Evolutionary conservation across 2,888 invertebrate species (phyloP).

Genomic region (Prenolepis imparis): DNA sequence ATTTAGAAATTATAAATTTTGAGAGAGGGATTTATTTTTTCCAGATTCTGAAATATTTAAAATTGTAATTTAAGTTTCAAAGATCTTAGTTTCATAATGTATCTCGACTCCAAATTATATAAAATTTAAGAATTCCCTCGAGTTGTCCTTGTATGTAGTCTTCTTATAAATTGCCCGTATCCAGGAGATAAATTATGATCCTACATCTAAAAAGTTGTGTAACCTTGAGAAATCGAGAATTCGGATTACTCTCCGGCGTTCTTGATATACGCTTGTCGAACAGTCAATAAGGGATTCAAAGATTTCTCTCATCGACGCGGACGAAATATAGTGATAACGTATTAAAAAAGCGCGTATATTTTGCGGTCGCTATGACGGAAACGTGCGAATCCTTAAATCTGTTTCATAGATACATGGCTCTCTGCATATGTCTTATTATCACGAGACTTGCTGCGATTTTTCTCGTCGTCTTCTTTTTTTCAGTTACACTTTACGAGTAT

Average conservation of each 20-base stretch:
- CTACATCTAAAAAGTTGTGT: neutral
- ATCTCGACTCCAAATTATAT: neutral
- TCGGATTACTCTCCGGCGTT: neutral
- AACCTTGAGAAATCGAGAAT: neutral
- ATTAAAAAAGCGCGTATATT: neutral
- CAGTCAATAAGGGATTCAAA: neutral
- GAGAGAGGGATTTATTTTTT: neutral
- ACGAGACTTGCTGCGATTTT: neutral
- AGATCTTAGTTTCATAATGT: neutral
- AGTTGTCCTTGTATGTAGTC: neutral
- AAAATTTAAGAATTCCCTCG: neutral
- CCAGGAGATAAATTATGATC: neutral
- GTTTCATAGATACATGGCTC: neutral
- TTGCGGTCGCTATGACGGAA: neutral
- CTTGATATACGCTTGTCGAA: neutral
- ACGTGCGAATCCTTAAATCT: conserved; percentile 10
- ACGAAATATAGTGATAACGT: neutral
- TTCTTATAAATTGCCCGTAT: neutral
- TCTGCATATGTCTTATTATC: conserved; percentile 26
- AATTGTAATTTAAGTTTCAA: neutral
- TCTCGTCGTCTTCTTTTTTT: neutral
- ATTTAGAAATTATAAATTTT: neutral
- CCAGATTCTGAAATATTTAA: neutral
- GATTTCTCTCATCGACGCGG: neutral
- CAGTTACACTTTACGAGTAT: neutral